Percentiles rank a stretch among this genome's conserved stretches.
These are phyloP conservation scores for Phalacrocorax brasilianus DNA, from an alignment of 2,113 vertebrate species.

Conservation along the genomic window DNA sequence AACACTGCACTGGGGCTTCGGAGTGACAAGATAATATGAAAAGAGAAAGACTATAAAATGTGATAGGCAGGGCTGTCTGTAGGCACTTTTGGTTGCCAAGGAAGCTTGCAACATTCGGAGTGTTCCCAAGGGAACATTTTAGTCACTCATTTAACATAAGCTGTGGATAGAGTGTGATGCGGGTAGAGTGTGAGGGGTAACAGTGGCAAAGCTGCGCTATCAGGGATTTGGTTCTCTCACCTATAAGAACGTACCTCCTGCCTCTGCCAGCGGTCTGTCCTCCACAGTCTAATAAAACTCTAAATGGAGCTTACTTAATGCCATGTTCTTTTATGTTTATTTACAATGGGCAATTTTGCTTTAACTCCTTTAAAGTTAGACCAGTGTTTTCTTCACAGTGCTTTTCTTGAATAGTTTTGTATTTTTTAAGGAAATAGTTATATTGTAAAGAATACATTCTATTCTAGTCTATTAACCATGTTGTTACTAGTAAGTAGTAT, in stretches of 20 bases:
- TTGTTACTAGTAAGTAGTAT: background rate
- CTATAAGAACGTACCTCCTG: background rate
- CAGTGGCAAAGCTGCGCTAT: background rate
- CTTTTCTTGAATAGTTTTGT: background rate
- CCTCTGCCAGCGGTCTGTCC: background rate
- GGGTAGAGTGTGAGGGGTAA: background rate
- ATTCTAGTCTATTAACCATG: background rate
- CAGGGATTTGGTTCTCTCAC: constrained; percentile 17
- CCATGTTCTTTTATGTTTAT: background rate
- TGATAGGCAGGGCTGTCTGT: constrained; percentile 26
- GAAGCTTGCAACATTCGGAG: background rate
- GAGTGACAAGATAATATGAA: background rate
- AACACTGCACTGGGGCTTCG: background rate
- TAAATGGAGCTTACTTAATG: background rate
- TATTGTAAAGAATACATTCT: background rate
- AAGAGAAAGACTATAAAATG: constrained; percentile 2
- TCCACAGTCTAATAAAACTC: background rate
- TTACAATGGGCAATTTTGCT: background rate
- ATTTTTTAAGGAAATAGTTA: background rate
- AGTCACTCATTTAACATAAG: constrained; percentile 41
- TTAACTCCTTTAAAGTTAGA: background rate
- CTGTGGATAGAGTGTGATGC: background rate
- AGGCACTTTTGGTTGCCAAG: constrained; percentile 28
- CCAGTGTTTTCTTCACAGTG: background rate
- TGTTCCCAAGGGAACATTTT: constrained; percentile 38